Conservation (phyloP, 2,113 vertebrate species). For the Poeciliopsis occidentalis region DNA sequence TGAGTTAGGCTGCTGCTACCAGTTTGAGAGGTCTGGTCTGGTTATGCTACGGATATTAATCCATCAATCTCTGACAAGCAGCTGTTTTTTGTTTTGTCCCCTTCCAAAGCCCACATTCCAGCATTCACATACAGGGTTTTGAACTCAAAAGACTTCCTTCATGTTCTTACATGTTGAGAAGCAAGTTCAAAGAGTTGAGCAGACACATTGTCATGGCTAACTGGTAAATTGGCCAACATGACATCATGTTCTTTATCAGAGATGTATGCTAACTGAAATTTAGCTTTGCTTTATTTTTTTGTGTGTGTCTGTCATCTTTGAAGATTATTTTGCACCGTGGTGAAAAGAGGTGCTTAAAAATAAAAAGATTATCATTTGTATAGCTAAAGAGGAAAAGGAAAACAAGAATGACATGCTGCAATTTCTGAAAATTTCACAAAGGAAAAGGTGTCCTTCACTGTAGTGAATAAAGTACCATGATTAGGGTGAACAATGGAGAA, state of each 20-base stretch:
- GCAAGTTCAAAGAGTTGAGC: not conserved
- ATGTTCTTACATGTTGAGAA: not conserved
- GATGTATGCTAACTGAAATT: too few relatives aligned
- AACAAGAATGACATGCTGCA: too few relatives aligned
- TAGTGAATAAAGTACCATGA: slow-evolving; percentile 20
- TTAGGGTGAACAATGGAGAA: slow-evolving; percentile 3
- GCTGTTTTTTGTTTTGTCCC: not conserved
- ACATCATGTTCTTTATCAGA: too few relatives aligned
- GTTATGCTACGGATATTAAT: not conserved
- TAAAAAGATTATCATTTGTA: too few relatives aligned
- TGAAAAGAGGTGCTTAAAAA: too few relatives aligned
- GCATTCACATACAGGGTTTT: not conserved
- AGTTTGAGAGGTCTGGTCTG: not conserved
- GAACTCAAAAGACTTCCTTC: not conserved
- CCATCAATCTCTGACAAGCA: not conserved
- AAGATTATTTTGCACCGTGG: too few relatives aligned
- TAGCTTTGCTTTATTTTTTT: too few relatives aligned
- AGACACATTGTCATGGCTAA: too few relatives aligned
- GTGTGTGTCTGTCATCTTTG: too few relatives aligned
- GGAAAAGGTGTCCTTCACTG: not conserved
- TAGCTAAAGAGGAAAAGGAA: too few relatives aligned
- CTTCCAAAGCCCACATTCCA: not conserved
- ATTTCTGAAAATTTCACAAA: too few relatives aligned
- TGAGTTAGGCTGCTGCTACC: not conserved
- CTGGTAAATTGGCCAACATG: too few relatives aligned